These are phyloP conservation scores for Zygaena filipendulae DNA, from an alignment of 2,888 invertebrate species.

Conservation along the genomic window DNA sequence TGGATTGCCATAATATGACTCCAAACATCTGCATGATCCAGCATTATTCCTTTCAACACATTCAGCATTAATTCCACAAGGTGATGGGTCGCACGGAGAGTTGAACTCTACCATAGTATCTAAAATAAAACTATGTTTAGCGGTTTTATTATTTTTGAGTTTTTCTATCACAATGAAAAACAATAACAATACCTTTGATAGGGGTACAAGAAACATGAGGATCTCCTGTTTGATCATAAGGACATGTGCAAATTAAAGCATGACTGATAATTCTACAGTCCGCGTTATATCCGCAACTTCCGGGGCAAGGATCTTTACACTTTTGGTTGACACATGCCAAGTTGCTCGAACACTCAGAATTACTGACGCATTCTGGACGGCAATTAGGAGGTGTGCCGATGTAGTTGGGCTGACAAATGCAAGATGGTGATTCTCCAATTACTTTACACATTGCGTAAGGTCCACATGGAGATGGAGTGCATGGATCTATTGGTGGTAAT, in stretches of 20 bases:
- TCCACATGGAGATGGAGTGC: constrained; percentile 75
- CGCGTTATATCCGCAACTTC: constrained; percentile 75
- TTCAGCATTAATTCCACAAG: constrained; percentile 74
- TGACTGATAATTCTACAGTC: constrained; percentile 81
- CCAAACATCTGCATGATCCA: constrained; percentile 76
- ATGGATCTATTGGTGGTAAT: constrained; percentile 64
- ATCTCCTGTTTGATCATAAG: constrained; percentile 73
- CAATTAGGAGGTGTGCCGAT: constrained; percentile 74
- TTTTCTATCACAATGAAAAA: too few species aligned
- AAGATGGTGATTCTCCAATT: constrained; percentile 71
- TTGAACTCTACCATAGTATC: constrained; percentile 46
- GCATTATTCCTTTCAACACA: constrained; percentile 73
- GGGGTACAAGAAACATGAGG: constrained; percentile 64
- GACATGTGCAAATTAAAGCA: constrained; percentile 74
- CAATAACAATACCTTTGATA: constrained; percentile 53
- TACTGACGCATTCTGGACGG: constrained; percentile 74
- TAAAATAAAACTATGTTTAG: constrained; percentile 20
- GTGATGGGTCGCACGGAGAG: constrained; percentile 75
- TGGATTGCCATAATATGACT: constrained; percentile 62
- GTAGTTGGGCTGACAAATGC: constrained; percentile 73
- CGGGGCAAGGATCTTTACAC: constrained; percentile 77
- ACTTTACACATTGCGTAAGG: constrained; percentile 72
- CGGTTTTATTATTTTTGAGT: constrained; percentile 2
- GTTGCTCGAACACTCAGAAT: constrained; percentile 73
- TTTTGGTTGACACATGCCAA: constrained; percentile 75